Conservation (phyloP, 2,797 vertebrate genomes). For the Paratrypauchen microcephalus region DNA sequence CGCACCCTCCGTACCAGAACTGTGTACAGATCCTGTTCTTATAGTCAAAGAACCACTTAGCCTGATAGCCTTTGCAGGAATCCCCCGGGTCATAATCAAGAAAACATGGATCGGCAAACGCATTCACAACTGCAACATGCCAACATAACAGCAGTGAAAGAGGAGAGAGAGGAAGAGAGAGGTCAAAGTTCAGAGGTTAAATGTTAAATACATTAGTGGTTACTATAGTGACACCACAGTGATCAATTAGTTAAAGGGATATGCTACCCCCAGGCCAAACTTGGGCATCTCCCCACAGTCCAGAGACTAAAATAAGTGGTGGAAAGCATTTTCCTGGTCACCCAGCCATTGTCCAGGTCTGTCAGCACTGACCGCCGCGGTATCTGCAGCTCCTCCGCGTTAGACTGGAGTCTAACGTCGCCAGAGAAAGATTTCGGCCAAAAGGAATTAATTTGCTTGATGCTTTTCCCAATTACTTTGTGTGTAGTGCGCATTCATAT, state of each 20-base stretch:
- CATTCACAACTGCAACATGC: slow-evolving; percentile 75
- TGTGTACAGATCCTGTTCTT: slow-evolving; percentile 84
- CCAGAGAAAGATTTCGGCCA: no score
- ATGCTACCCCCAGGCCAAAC: no score
- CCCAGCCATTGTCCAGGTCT: no score
- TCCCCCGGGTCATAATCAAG: slow-evolving; percentile 85
- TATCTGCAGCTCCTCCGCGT: no score
- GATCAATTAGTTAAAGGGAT: background rate
- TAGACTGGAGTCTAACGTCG: no score
- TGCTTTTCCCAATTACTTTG: no score
- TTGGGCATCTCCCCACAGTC: no score
- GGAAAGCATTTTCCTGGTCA: no score
- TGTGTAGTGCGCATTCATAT: no score
- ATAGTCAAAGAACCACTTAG: slow-evolving; percentile 90
- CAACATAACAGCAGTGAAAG: slow-evolving; percentile 51
- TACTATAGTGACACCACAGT: background rate
- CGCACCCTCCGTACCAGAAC: slow-evolving; percentile 87
- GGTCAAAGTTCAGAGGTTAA: slow-evolving; percentile 27
- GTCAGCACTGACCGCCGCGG: no score
- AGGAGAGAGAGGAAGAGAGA: slow-evolving; percentile 57
- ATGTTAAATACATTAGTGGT: slow-evolving; percentile 14
- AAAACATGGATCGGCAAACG: slow-evolving; percentile 83
- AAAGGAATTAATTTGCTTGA: no score
- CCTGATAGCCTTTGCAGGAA: slow-evolving; percentile 85
- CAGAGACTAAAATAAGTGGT: no score